phyloP scores from a whole-genome alignment of 2,113 vertebrate species.

The Eptesicus fuscus region DNA sequence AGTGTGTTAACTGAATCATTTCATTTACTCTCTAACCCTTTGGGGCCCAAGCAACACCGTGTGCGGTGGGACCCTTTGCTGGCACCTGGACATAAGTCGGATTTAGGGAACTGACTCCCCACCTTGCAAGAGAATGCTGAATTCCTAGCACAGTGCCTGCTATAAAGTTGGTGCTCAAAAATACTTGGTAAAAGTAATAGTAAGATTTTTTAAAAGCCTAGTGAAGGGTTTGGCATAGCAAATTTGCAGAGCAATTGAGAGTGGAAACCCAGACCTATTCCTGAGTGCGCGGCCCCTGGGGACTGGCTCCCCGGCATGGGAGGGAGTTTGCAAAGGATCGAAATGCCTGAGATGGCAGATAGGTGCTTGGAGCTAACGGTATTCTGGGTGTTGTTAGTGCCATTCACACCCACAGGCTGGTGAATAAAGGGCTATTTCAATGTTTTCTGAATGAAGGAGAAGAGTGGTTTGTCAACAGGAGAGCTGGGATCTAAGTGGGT shows the following conservation, averaged over 20 bases:
- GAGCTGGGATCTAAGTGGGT: neutral
- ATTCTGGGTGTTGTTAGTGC: neutral
- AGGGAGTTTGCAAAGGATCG: neutral
- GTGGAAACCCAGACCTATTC: neutral
- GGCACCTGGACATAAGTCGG: fast-evolving
- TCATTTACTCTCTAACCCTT: neutral
- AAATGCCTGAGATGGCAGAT: neutral
- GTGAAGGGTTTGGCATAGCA: neutral
- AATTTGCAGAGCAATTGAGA: neutral
- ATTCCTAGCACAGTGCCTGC: neutral
- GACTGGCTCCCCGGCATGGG: neutral
- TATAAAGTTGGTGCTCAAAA: neutral
- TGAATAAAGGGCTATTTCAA: neutral
- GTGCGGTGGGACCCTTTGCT: neutral
- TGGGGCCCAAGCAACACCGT: neutral
- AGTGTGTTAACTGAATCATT: neutral
- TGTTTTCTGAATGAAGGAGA: neutral
- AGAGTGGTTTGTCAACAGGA: neutral
- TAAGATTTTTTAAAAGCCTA: neutral
- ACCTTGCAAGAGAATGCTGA: neutral
- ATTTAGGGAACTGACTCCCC: neutral
- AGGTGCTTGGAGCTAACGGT: neutral
- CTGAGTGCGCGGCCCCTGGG: neutral
- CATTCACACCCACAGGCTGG: neutral
- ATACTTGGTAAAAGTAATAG: neutral